Conservation (phyloP, 2,797 vertebrate genomes). For the Cyprinodon diabolis region DNA sequence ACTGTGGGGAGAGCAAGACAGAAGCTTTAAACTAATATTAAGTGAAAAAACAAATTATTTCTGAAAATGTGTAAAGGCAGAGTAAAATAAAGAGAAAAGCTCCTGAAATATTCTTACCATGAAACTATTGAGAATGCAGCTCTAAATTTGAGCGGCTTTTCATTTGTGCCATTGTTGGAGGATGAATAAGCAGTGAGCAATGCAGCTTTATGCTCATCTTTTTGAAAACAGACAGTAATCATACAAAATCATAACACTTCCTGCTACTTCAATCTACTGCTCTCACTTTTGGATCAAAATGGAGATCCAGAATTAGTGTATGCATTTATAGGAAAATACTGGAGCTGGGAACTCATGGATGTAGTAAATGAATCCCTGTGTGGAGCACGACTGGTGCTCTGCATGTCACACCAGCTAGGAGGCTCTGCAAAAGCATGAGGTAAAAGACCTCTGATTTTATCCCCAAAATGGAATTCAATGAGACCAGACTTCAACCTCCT, state of each 20-base stretch:
- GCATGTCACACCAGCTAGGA: constrained; percentile 41
- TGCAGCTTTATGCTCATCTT: constrained; percentile 16
- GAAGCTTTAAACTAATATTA: constrained; percentile 36
- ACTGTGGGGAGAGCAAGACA: constrained; percentile 46
- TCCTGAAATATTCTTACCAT: constrained; percentile 15
- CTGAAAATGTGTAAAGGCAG: constrained; percentile 1
- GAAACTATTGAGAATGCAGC: constrained; percentile 2
- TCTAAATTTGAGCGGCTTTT: constrained; percentile 7
- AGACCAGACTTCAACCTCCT: constrained; percentile 8
- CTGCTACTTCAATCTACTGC: constrained; percentile 9
- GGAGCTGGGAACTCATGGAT: constrained; percentile 8
- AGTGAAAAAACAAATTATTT: background rate
- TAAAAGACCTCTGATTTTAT: constrained; percentile 23
- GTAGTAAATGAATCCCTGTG: constrained; percentile 2
- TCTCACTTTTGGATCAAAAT: background rate
- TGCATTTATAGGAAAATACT: background rate
- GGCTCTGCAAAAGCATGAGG: constrained; percentile 18
- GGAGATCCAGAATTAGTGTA: background rate
- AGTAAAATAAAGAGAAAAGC: constrained; percentile 23
- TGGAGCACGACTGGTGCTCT: constrained; percentile 34
- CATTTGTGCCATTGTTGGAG: constrained; percentile 7
- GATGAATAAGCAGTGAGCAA: constrained; percentile 1
- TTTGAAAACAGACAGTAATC: constrained; percentile 19
- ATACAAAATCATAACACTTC: background rate
- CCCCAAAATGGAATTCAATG: constrained; percentile 6